These are phyloP conservation scores for Nothobranchius furzeri DNA, from an alignment of 2,113 vertebrate species.

Conservation along the genomic window DNA sequence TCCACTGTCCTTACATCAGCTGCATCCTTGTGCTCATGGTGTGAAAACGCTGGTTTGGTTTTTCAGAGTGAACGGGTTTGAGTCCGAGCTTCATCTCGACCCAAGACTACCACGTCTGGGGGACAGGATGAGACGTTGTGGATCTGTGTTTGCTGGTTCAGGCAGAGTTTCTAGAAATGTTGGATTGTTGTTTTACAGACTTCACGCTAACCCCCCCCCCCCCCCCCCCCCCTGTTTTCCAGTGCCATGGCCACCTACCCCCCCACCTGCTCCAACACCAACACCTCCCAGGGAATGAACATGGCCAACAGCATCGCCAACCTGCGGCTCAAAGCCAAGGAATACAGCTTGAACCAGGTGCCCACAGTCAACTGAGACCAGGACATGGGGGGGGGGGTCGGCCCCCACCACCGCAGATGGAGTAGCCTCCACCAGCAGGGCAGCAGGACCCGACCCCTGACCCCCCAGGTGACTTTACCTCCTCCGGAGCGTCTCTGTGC, in stretches of 20 bases:
- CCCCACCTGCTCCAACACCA: slow-evolving; percentile 92
- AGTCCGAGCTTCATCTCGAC: too few relatives aligned
- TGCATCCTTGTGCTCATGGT: too few relatives aligned
- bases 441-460: slow-evolving; percentile 25
- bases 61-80: too few relatives aligned
- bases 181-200: too few relatives aligned
- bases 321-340: slow-evolving; percentile 99
- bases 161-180: too few relatives aligned
- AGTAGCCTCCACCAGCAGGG: slow-evolving; percentile 28
- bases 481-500: slow-evolving; percentile 46
- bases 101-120: too few relatives aligned
- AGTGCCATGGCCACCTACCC: slow-evolving; percentile 96
- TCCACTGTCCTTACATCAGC: too few relatives aligned
- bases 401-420: slow-evolving; percentile 7
- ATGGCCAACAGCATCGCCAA: slow-evolving; percentile 99
- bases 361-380: slow-evolving; percentile 93
- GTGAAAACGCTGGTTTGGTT: too few relatives aligned
- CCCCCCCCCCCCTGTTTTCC: slow-evolving; percentile 50
- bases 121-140: too few relatives aligned
- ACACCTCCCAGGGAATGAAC: slow-evolving; percentile 95
- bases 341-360: slow-evolving; percentile 99
- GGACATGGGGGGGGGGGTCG: neutral
- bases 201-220: too few relatives aligned
- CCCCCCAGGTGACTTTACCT: slow-evolving; percentile 5
- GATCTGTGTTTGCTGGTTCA: too few relatives aligned